Evolutionary conservation across 1,140 invertebrate species (phyloP).

Genomic region (Carposina sasakii): DNA sequence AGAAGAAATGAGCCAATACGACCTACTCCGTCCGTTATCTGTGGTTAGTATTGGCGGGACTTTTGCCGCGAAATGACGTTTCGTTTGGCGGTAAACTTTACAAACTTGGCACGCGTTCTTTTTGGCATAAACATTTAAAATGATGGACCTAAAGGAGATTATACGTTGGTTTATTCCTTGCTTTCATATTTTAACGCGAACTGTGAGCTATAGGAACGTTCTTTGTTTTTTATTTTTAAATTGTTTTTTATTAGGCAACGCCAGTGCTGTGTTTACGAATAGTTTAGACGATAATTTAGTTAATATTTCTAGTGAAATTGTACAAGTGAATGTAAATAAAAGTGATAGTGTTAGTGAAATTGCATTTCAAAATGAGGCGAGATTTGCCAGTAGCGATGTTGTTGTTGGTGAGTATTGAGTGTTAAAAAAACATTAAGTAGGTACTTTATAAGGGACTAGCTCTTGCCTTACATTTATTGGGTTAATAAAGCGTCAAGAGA

Average conservation of each 20-base stretch:
- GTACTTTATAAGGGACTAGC: neutral
- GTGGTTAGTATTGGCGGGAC: constrained; percentile 34
- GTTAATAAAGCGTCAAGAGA: no score
- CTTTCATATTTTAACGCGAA: constrained; percentile 40
- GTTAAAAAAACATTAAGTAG: neutral
- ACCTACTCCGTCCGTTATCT: constrained; percentile 20
- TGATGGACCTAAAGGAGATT: constrained; percentile 63
- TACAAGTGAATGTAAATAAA: neutral
- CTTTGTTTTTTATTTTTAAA: neutral
- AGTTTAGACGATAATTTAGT: constrained; percentile 24
- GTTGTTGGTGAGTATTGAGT: neutral
- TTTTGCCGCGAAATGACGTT: constrained; percentile 42
- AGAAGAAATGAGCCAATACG: constrained; percentile 53
- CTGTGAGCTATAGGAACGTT: neutral
- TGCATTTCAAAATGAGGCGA: neutral
- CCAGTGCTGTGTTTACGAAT: neutral
- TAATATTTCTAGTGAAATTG: constrained; percentile 11
- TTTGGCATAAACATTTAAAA: constrained; percentile 12
- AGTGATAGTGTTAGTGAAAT: neutral
- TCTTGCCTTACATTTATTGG: neutral
- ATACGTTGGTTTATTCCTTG: constrained; percentile 67
- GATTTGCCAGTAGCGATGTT: neutral
- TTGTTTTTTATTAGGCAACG: neutral
- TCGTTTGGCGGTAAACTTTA: constrained; percentile 3
- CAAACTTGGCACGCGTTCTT: constrained; percentile 7